These are phyloP conservation scores for Meleagris gallopavo DNA, from an alignment of 2,113 vertebrate genomes.

Conservation along the genomic window DNA sequence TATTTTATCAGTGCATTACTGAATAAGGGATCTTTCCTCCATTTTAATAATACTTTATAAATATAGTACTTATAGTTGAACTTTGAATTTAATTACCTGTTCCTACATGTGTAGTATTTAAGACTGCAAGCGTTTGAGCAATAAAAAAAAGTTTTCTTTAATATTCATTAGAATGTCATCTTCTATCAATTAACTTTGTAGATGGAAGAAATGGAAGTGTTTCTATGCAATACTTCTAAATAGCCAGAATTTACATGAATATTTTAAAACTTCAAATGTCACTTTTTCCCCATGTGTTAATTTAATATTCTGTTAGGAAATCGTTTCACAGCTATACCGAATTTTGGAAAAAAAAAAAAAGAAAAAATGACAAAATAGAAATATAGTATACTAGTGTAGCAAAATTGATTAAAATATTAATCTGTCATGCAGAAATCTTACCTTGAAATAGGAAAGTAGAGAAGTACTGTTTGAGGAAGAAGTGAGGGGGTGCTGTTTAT, in stretches of 20 bases:
- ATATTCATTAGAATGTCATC: neutral
- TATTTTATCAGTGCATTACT: neutral
- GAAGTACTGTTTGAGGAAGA: neutral
- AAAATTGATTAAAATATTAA: neutral
- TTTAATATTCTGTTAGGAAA: neutral
- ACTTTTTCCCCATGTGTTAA: neutral
- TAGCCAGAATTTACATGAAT: neutral
- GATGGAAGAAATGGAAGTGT: neutral
- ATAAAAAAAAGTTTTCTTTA: neutral
- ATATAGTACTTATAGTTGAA: neutral
- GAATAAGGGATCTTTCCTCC: neutral
- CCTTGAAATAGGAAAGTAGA: neutral
- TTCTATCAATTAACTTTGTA: neutral
- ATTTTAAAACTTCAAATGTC: neutral
- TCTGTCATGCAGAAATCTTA: neutral
- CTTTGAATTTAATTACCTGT: neutral
- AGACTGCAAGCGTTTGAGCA: neutral
- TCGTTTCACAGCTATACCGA: neutral
- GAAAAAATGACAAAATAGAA: rapidly evolving
- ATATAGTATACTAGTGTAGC: neutral
- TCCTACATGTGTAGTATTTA: neutral
- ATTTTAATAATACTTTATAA: neutral
- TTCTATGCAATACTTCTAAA: neutral
- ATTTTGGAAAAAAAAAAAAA: neutral
- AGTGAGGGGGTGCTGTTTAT: neutral